Evolutionary conservation across 2,113 vertebrate genomes (phyloP).

Genomic region (Strix uralensis): DNA sequence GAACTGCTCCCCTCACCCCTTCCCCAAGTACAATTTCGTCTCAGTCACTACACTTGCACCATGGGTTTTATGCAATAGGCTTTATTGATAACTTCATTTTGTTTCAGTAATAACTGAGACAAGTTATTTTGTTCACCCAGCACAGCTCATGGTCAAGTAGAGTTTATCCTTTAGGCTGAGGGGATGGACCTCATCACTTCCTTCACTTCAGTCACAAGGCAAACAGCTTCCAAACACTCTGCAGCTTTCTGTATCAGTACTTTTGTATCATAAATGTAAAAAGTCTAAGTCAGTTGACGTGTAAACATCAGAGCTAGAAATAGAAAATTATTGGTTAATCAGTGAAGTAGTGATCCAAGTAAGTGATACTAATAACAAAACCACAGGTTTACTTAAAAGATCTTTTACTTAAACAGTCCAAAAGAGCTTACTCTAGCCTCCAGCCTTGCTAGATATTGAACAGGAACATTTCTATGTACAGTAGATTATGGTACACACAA

Average conservation of each 20-base stretch:
- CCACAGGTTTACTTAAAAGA: not conserved
- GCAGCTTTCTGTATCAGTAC: not conserved
- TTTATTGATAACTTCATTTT: not conserved
- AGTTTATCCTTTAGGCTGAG: not conserved
- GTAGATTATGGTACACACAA: not conserved
- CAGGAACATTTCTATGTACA: not conserved
- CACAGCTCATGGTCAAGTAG: not conserved
- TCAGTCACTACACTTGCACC: fast-evolving
- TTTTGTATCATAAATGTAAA: not conserved
- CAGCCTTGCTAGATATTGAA: not conserved
- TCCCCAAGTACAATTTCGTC: fast-evolving
- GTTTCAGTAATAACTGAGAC: not conserved
- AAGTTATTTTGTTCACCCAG: not conserved
- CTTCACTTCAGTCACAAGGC: not conserved
- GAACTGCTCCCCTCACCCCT: not conserved
- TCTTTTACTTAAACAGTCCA: not conserved
- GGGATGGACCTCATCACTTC: not conserved
- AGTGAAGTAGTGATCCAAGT: not conserved
- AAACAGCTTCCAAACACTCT: not conserved
- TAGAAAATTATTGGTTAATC: not conserved
- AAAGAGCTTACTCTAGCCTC: not conserved
- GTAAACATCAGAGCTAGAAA: not conserved
- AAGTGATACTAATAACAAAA: not conserved
- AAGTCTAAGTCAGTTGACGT: not conserved
- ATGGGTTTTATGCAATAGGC: not conserved